Conservation (phyloP, 2,113 vertebrate species). For the cat (Felis catus) region F.catus_Fca126_mat1.0 CM031417.1:40751501-40752000, state of each 20-base stretch:
- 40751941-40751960: neutral
- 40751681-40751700: neutral
- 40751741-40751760: neutral
- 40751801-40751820: too few species aligned
- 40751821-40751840: neutral
- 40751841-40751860: constrained; percentile 4
- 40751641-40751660: constrained; percentile 3
- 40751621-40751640: neutral
- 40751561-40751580: neutral
- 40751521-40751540: constrained; percentile 16
- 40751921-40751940: neutral
- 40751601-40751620: constrained; percentile 4
- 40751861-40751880: constrained; percentile 20
- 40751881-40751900: neutral
- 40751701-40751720: neutral
- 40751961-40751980: neutral
- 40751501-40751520: neutral
- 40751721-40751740: neutral
- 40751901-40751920: neutral
- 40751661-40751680: neutral
- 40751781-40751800: neutral
- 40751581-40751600: constrained; percentile 9
- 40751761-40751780: neutral
- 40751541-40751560: constrained; percentile 21
- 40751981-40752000: neutral